Conservation (phyloP, 2,113 vertebrate species). For the rat (Rattus norvegicus) region DNA sequence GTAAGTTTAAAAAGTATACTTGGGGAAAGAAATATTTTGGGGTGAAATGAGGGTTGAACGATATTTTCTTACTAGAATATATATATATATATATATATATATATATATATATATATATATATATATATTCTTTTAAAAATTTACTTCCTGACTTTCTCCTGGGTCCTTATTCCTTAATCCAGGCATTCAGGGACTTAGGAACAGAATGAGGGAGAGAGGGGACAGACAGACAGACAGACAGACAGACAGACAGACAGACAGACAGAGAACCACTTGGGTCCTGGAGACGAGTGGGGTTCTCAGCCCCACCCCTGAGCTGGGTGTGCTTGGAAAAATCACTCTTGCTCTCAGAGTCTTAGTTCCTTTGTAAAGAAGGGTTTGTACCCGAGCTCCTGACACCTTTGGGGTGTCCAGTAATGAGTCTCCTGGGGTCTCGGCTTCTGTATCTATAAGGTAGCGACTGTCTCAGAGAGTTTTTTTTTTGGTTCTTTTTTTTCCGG, state of each 20-base stretch:
- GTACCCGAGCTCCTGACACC: neutral
- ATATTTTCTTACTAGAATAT: neutral
- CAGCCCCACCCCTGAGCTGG: neutral
- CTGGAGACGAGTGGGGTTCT: neutral
- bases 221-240: neutral
- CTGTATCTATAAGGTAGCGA: neutral
- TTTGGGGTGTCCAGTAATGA: neutral
- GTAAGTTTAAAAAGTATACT: neutral
- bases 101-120: too few relatives aligned
- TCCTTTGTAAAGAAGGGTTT: neutral
- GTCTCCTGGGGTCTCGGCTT: neutral
- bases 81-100: too few relatives aligned
- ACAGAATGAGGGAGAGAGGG: neutral
- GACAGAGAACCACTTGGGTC: neutral
- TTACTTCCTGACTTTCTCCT: neutral
- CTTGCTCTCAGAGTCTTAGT: neutral
- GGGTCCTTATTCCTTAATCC: neutral
- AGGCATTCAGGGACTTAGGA: neutral
- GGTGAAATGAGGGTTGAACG: neutral
- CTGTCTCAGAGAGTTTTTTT: too few relatives aligned
- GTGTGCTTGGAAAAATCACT: neutral
- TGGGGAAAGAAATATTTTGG: neutral
- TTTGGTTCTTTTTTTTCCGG: too few relatives aligned
- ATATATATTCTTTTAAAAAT: neutral
- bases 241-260: neutral